Base-by-base conservation (phyloP, 2,113 vertebrate genomes). In the Lathamus discolor region DNA sequence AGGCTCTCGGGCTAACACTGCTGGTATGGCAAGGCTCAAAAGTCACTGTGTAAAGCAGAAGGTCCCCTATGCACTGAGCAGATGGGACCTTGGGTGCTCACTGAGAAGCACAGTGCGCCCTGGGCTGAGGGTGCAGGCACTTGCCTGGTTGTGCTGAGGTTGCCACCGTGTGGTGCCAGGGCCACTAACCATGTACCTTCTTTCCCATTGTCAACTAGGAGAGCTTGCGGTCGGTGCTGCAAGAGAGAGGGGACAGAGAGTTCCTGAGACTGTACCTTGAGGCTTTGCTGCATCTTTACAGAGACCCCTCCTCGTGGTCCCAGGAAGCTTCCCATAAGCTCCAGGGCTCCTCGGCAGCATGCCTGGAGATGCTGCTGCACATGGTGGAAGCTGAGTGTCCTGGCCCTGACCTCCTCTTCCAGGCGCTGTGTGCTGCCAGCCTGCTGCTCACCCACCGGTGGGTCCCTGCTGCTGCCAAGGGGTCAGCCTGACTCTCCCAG, bases 201-300 rank as follows among this genome's bases (percentile, higher is more conserved):
- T 90, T 91, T 78, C 78, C 39, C 2, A 2, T 14, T 95, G 59
- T 95, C 24, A 87, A 67, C 46, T 91, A 99, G 99, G 96, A 95
- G 64, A 98, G 97, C 95, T 97, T 99, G 90, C 64, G 2, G 92
- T 96, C 91, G 7, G 97, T 98, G 86, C 89, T 98, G 16, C 97
- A 91, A 95, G 82, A 97, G 54, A 97, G 95, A 57, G 73, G 84
- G 70, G 95, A 96, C 90, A 91, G 94, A 63, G 97, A 98, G 72
- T 98, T 98, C 96, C 97, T 98, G 90, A 97, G 92, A 78, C 64
- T 96, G n/a, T 98, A 98, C 96, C 96, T 99, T 48, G 84, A 98
- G 80, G 98, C 98, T 73, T 95, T 99, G 91, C 97, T 98, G 86
- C 92, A 94, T 68, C 90, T 98, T 92, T 93, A 88, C 84, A 94